These are phyloP conservation scores for Addax nasomaculatus DNA, from an alignment of 2,113 vertebrate genomes.

Conservation along the genomic window DNA sequence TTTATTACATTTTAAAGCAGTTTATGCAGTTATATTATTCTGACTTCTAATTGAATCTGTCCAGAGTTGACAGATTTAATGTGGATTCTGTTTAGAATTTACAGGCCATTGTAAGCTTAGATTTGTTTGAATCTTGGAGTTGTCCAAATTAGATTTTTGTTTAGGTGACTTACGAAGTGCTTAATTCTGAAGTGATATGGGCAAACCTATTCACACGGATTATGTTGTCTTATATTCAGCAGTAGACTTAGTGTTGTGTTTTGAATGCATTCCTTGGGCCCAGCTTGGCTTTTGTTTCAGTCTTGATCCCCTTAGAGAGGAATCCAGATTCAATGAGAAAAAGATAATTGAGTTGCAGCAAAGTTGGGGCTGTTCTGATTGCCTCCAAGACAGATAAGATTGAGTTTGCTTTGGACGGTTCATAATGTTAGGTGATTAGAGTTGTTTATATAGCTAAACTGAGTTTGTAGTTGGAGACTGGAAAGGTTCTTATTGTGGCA, in stretches of 20 bases:
- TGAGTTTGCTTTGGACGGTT: not conserved
- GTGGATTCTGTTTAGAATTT: slow-evolving; percentile 35
- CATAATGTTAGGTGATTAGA: slow-evolving; percentile 15
- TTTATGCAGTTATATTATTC: not conserved
- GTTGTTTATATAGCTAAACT: slow-evolving; percentile 1
- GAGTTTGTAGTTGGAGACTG: slow-evolving; percentile 17
- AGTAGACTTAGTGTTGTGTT: not conserved
- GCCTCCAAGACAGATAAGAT: not conserved
- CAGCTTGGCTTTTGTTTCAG: slow-evolving; percentile 39
- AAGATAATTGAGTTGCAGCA: not conserved
- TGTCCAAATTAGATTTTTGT: slow-evolving; percentile 37
- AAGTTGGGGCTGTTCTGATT: not conserved
- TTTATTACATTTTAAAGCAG: slow-evolving; percentile 28
- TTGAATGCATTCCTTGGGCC: not conserved
- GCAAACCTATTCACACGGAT: not conserved
- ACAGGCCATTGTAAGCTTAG: not conserved
- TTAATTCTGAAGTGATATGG: slow-evolving; percentile 7
- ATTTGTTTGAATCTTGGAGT: slow-evolving; percentile 39
- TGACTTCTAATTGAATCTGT: not conserved
- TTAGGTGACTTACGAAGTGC: not conserved
- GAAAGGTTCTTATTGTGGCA: not conserved
- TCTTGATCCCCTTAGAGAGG: not conserved
- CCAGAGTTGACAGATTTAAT: not conserved
- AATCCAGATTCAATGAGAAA: not conserved
- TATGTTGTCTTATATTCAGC: slow-evolving; percentile 34